Evolutionary conservation across 2,113 vertebrate genomes (phyloP), one percentile per base, ranked within the genome.

Genomic region (Uria lomvia): DNA sequence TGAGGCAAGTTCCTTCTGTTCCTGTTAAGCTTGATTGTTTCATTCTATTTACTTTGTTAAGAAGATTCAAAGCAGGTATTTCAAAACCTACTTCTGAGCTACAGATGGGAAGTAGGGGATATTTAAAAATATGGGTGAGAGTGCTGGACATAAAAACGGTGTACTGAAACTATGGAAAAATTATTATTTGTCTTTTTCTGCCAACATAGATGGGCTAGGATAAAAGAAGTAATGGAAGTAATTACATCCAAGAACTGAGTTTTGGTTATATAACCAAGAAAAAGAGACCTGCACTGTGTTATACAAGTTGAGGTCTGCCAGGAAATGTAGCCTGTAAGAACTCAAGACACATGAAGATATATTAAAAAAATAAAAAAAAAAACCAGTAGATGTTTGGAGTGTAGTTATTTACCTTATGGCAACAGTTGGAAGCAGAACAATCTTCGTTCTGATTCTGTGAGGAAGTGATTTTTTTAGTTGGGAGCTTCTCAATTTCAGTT

Each of bases 1-100:
- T 20, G 45, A 97, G 94, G 93, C 75, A 94, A 94, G 86, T 95
- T 92, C n/a, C n/a, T 89, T 89, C 29, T 66, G 4, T 83, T 86
- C 76, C 55, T 27, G 11, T 77, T 88, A 38, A 70, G 29, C 42
- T 24, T 83, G 40, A 53, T 15, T 42, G 90, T 73, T 8, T 8
- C 9, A 8, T 52, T 49, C 17, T 70, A 7, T 81, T 80, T 71
- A 32, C n/a, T 87, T 66, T 29, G 22, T 63, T 74, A 52, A 38
- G 7, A 62, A 70, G 17, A 47, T 60, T 58, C 30, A 49, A 67
- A 77, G 1, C 5, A 22, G 24, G 1, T 83, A 42, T 53, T 86
- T 81, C 26, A 32, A 62, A 79, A 34, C n/a, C 21, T 26, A 5
- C 24, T 74, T 83, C 55, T 56, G 36, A 34, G 55, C 38, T 74